Evolutionary conservation across 2,888 invertebrate species (phyloP).

Genomic region (Drosophila bunnanda): DNA sequence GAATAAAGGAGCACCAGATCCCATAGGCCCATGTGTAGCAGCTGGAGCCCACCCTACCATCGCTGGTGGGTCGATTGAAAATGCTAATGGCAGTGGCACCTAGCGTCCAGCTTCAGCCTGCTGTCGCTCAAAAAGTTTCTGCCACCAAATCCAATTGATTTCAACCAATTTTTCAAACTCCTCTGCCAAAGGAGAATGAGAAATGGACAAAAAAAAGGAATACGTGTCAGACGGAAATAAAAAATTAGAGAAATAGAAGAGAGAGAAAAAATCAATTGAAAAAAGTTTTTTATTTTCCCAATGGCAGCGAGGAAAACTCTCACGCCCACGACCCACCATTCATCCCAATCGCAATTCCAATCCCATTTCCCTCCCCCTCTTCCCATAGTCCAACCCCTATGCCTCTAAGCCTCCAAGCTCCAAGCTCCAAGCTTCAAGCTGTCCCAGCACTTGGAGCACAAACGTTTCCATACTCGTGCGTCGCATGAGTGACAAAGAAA

Average conservation of each 20-base stretch:
- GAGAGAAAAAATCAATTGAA: slow-evolving; percentile 73
- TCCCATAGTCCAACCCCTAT: slow-evolving; percentile 1
- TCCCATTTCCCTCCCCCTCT: not conserved
- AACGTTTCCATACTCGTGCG: slow-evolving; percentile 52
- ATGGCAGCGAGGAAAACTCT: slow-evolving; percentile 31
- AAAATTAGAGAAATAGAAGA: slow-evolving; percentile 64
- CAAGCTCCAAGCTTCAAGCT: slow-evolving; percentile 47
- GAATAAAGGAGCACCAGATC: not conserved
- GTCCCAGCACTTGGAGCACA: slow-evolving; percentile 43
- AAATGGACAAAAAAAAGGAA: slow-evolving; percentile 28
- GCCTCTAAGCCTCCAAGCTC: slow-evolving; percentile 9
- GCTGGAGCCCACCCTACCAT: not conserved
- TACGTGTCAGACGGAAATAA: slow-evolving; percentile 66
- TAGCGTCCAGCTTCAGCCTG: slow-evolving; percentile 29
- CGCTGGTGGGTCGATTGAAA: slow-evolving; percentile 20
- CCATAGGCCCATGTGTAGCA: slow-evolving; percentile 17
- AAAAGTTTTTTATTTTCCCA: slow-evolving; percentile 62
- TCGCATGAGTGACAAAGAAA: slow-evolving; percentile 78
- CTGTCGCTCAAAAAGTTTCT: slow-evolving; percentile 62
- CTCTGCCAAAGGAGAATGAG: slow-evolving; percentile 17
- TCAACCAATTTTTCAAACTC: slow-evolving; percentile 73
- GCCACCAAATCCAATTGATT: slow-evolving; percentile 77
- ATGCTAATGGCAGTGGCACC: slow-evolving; percentile 50
- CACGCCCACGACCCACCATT: slow-evolving; percentile 36
- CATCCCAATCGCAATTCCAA: not conserved